phyloP scores from a whole-genome alignment of 2,888 invertebrate genomes.

The Phyllotreta cruciferae region DNA sequence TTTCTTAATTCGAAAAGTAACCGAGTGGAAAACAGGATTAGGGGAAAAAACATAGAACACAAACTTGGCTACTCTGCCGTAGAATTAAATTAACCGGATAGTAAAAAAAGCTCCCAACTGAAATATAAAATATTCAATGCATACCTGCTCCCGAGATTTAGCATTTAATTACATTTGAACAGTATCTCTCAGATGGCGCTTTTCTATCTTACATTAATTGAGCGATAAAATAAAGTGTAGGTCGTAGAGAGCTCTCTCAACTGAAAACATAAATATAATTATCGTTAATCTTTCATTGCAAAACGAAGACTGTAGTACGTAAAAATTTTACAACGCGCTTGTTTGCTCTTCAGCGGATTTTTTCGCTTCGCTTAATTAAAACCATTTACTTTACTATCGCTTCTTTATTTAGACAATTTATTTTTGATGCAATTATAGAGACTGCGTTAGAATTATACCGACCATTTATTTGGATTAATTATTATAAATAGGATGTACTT shows the following conservation, averaged over 20 bases:
- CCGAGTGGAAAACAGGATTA: no score
- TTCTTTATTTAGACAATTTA: no score
- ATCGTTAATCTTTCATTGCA: constrained; percentile 14
- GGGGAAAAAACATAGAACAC: no score
- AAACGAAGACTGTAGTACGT: constrained; percentile 7
- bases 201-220: constrained; percentile 45
- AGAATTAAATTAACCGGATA: constrained; percentile 17
- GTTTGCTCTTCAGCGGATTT: constrained; percentile 7
- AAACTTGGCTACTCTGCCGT: no score
- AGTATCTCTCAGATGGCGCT: constrained; percentile 36
- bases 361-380: not conserved
- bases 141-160: constrained; percentile 31
- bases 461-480: no score
- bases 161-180: constrained; percentile 45
- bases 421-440: no score
- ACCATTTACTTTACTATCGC: no score
- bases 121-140: constrained; percentile 35
- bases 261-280: constrained; percentile 28
- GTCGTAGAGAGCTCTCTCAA: constrained; percentile 16
- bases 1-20: no score
- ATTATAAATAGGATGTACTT: no score
- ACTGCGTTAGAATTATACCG: no score
- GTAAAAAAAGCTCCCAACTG: constrained; percentile 22
- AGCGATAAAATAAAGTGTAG: constrained; percentile 37
- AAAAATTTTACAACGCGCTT: constrained; percentile 25